Evolutionary conservation across 2,113 vertebrate genomes (phyloP), one percentile per base, ranked within the genome.

Genomic region (Bujurquina vittata): DNA sequence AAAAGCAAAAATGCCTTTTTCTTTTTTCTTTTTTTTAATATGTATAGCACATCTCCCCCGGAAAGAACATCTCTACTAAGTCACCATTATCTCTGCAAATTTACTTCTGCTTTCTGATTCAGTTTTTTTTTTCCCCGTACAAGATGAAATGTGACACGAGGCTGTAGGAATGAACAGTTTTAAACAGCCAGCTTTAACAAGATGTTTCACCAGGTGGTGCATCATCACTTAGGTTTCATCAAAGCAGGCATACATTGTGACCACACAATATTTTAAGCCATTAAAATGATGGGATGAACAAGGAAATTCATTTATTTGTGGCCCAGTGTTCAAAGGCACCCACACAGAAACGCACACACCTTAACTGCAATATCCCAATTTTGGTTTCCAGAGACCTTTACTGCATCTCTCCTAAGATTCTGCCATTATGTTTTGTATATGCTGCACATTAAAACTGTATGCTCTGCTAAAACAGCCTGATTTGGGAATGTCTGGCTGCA

Each of bases 401-500:
- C 11, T 80, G 22, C 23, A 55, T 29, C 31, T 79, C 18, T 46
- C 6, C 10, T 22, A 22, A 20, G 3, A 69, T 37, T 10, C 6
- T 73, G 12, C 69, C 11, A 55, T 77, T 40, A 59, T 72, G 49
- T 69, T 15, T 37, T 65, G 37, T 23, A 26, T 49, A 10, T 14
- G 14, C 10, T 31, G 29, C 1, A 40, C 3, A 26, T 84, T 35
- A 75, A 67, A 77, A 84, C 63, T 23, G 59, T 29, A 9, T 43
- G 46, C 52, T 49, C 22, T 55, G 54, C 86, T 77, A 55, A 80
- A 89, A 69, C 22, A 56, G 85, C 55, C 49, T 26, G n/a, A 54
- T 85, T 84, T 65, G 54, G 56, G 54, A 84, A 74, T 62, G 86
- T 76, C 69, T 84, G 84, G 61, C 87, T 18, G 75, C 77, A 65